Conservation (phyloP, 2,888 invertebrate genomes). For the Hololepta plana region DNA sequence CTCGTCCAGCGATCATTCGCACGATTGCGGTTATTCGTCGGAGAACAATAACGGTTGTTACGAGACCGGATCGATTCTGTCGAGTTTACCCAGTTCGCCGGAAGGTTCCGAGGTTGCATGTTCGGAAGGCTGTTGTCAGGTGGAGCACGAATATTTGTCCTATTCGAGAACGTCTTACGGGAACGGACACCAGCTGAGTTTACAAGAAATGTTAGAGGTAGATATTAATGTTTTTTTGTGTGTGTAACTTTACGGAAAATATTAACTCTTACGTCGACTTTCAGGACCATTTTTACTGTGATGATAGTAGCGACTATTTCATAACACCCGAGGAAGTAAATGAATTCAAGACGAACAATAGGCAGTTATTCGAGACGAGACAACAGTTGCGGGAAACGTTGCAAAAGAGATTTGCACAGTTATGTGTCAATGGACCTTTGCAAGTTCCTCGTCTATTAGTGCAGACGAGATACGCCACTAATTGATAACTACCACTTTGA, state of each 20-base stretch:
- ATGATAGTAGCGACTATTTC: constrained; percentile 53
- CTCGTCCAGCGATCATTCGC: constrained; percentile 47
- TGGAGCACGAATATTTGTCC: constrained; percentile 27
- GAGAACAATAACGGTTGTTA: constrained; percentile 60
- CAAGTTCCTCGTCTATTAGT: constrained; percentile 24
- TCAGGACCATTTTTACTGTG: constrained; percentile 62
- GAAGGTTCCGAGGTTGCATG: constrained; percentile 84
- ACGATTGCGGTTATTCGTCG: constrained; percentile 80
- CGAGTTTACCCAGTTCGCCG: constrained; percentile 67
- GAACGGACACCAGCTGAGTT: constrained; percentile 41
- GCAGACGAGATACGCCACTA: constrained; percentile 24
- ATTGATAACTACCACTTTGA: too few species aligned
- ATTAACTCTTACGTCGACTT: constrained; percentile 13
- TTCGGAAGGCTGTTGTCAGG: constrained; percentile 74
- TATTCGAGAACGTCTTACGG: constrained; percentile 18
- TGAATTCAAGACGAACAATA: constrained; percentile 66
- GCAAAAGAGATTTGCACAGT: constrained; percentile 64
- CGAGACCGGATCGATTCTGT: constrained; percentile 47
- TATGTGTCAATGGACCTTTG: constrained; percentile 42
- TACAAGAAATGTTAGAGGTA: constrained; percentile 68
- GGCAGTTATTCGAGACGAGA: constrained; percentile 61
- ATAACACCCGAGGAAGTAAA: constrained; percentile 80
- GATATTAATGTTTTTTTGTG: constrained; percentile 15
- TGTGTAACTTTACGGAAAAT: constrained; percentile 1
- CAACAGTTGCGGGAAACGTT: constrained; percentile 66